Percentiles rank a stretch among this genome's conserved stretches.
Conservation (phyloP, 2,797 vertebrate genomes). For the Chaunax sp. region DNA sequence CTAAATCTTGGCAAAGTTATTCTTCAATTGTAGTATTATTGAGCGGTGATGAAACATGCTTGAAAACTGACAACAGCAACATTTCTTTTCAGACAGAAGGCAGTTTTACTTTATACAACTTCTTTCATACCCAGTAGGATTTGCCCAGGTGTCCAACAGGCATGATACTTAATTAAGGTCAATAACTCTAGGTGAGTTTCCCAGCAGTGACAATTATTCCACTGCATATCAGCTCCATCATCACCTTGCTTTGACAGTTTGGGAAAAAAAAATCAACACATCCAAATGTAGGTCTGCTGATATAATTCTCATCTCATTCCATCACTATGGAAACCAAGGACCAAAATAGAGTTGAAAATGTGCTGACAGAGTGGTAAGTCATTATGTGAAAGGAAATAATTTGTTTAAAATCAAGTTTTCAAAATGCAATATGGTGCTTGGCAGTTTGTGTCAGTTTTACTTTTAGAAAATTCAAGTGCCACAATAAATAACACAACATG, state of each 20-base stretch:
- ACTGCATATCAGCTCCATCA: slow-evolving; percentile 52
- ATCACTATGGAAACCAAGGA: slow-evolving; percentile 77
- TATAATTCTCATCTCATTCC: slow-evolving; percentile 63
- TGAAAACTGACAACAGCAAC: slow-evolving; percentile 16
- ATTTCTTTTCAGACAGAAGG: slow-evolving; percentile 12
- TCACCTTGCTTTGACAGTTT: too few species aligned
- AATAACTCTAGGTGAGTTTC: slow-evolving; percentile 31
- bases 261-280: slow-evolving; percentile 56
- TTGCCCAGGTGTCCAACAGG: slow-evolving; percentile 41
- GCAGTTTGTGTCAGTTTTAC: slow-evolving; percentile 1
- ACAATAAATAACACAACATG: neutral
- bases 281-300: slow-evolving; percentile 65
- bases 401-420: slow-evolving; percentile 34
- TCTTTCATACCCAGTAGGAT: slow-evolving; percentile 12
- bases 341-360: slow-evolving; percentile 63
- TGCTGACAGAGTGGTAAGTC: slow-evolving; percentile 41
- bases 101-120: neutral
- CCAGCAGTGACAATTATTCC: slow-evolving; percentile 39
- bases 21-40: neutral
- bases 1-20: neutral
- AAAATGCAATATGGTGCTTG: slow-evolving; percentile 7
- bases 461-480: neutral
- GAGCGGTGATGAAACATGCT: slow-evolving; percentile 8
- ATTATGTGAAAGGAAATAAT: slow-evolving; percentile 37
- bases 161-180: slow-evolving; percentile 36